A percentile compares a stretch with the other conserved stretches of the same genome.
Conservation (phyloP, 2,113 vertebrate species). For the Poecile atricapillus region DNA sequence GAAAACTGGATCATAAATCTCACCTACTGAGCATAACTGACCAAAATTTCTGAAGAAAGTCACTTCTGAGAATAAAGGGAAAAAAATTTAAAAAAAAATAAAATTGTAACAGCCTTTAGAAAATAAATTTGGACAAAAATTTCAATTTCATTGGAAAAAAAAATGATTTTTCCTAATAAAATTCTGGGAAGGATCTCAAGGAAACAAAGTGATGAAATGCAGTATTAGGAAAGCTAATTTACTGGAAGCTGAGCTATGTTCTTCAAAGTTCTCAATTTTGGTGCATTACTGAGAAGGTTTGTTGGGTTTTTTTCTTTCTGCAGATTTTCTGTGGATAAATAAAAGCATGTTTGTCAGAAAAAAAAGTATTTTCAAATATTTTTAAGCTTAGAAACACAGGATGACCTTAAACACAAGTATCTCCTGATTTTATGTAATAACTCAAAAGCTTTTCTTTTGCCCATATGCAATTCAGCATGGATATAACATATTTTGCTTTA, state of each 20-base stretch:
- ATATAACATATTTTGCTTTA: not conserved
- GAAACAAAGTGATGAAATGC: not conserved
- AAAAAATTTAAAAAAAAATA: not conserved
- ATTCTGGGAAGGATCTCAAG: not conserved
- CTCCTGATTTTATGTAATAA: not conserved
- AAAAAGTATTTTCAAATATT: not conserved
- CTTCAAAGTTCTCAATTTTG: not conserved
- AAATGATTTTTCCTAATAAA: not conserved
- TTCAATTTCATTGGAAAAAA: not conserved
- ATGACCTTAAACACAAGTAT: not conserved
- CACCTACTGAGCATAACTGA: not conserved
- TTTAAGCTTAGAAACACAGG: not conserved
- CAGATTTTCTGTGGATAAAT: not conserved
- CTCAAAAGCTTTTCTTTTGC: not conserved
- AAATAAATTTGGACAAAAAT: not conserved
- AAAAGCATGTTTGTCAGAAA: accelerated
- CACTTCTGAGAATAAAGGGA: not conserved
- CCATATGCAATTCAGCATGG: not conserved
- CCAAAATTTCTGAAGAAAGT: not conserved
- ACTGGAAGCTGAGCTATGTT: not conserved
- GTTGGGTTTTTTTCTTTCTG: not conserved
- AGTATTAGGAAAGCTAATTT: not conserved
- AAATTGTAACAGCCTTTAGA: not conserved
- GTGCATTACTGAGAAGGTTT: not conserved
- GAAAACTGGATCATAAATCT: not conserved